phyloP scores from a whole-genome alignment of 2,113 vertebrate genomes.

The Hemicordylus capensis region DNA sequence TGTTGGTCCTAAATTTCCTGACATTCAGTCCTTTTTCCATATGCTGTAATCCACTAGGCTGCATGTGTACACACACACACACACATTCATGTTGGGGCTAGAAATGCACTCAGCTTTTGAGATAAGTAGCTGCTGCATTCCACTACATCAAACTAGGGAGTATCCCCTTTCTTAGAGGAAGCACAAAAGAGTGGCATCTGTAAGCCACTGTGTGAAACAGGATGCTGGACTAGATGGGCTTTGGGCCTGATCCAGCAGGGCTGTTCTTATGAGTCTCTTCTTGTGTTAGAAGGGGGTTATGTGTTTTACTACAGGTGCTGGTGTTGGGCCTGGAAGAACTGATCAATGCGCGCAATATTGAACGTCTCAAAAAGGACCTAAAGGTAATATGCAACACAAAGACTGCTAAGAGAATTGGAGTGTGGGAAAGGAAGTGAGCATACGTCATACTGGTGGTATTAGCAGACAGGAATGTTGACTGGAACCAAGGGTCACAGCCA shows the following conservation, averaged over 20 bases:
- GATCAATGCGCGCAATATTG: slow-evolving; percentile 82
- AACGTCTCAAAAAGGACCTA: slow-evolving; percentile 89
- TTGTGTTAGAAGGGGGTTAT: neutral
- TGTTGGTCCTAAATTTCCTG: too few species aligned
- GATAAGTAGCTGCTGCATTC: neutral
- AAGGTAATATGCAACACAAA: slow-evolving; percentile 54
- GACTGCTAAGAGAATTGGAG: too few species aligned
- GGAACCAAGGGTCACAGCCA: neutral
- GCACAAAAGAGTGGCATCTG: too few species aligned
- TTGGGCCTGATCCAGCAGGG: too few species aligned
- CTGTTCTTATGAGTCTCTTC: neutral
- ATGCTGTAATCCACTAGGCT: neutral
- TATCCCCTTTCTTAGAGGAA: neutral
- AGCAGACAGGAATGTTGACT: neutral
- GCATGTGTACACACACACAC: neutral
- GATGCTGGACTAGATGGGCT: too few species aligned
- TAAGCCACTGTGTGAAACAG: too few species aligned
- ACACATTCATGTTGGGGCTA: neutral
- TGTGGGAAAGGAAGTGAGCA: neutral
- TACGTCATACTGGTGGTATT: neutral
- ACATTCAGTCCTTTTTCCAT: neutral
- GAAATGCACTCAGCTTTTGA: neutral
- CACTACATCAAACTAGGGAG: neutral
- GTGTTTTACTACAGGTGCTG: slow-evolving; percentile 71
- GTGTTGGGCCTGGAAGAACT: slow-evolving; percentile 89